phyloP scores from a whole-genome alignment of 2,113 vertebrate genomes.

The Mobula birostris region DNA sequence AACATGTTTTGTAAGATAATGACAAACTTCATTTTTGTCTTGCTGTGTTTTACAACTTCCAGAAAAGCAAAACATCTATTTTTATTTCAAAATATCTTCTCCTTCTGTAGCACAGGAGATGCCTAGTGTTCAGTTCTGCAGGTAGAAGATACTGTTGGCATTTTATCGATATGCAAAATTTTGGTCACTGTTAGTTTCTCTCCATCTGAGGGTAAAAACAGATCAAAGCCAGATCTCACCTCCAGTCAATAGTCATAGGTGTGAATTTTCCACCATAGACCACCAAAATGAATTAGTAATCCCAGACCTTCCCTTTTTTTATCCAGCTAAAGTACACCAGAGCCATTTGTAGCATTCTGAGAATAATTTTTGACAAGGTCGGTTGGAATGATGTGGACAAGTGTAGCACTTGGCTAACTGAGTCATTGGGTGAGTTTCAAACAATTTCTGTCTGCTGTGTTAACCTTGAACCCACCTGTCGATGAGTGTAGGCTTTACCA shows the following conservation, averaged over 20 bases:
- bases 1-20: not conserved
- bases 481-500: not conserved
- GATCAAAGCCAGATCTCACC: not conserved
- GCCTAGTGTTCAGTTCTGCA: not conserved
- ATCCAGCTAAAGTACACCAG: not conserved
- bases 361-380: too few relatives aligned
- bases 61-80: not conserved
- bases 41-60: not conserved
- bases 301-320: not conserved
- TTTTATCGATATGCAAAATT: not conserved
- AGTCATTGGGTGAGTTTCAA: not conserved
- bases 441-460: not conserved
- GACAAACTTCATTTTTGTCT: not conserved
- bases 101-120: not conserved
- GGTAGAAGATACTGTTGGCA: not conserved
- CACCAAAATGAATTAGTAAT: not conserved
- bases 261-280: not conserved
- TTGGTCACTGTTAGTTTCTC: not conserved
- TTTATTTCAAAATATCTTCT: not conserved
- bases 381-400: not conserved
- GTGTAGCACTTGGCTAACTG: not conserved
- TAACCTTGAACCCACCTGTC: not conserved
- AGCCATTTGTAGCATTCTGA: too few relatives aligned
- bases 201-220: not conserved
- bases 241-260: not conserved